Base-by-base conservation (phyloP, 2,113 vertebrate species). In the Eidolon helvum region DNA sequence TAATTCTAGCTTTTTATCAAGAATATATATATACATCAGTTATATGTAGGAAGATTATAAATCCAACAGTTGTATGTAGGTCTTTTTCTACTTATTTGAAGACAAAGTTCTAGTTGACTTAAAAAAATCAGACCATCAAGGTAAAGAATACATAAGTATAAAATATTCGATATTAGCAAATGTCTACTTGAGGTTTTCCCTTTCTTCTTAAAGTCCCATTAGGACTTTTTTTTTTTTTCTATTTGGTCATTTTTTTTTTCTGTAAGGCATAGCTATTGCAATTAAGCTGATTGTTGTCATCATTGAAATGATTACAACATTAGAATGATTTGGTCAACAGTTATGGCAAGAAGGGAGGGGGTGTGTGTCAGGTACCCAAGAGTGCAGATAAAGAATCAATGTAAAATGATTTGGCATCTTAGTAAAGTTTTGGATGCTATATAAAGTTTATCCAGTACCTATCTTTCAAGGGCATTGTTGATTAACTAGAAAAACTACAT, bases 1-100 rank as follows among this genome's bases (percentile, higher is more conserved):
- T 86, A 53, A 71, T 77, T 94, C 12, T 90, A n/a, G 15, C 10
- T 79, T 92, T 92, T 87, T 33, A 79, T 84, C 48, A 43, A 94
- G 71, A 80, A 71, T 61, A 48, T 3, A 77, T 14, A 48, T 9
- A 48, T 14, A 48, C 14, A 48, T 48, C 48, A 14, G 48, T 48
- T 48, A 14, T 14, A 48, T 48, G 48, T 48, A 12, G 48, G 48
- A 90, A 69, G 84, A 63, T 87, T 95, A 69, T 35, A 90, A 93
- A 80, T 59, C 19, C 3, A 2, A 75, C 7, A 80, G 16, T 38
- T 83, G 30, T 22, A 55, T 12, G 4, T 48, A 50, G 24, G 2
- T 53, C 86, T 75, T 75, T 87, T 22, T 61, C 87, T 59, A 53
- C 6, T 57, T 68, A 65, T 85, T 72, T 94, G 71, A 93, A 87